Base-by-base conservation (phyloP, 92 coral and sea anemone genomes). In the Montipora capitata region DNA sequence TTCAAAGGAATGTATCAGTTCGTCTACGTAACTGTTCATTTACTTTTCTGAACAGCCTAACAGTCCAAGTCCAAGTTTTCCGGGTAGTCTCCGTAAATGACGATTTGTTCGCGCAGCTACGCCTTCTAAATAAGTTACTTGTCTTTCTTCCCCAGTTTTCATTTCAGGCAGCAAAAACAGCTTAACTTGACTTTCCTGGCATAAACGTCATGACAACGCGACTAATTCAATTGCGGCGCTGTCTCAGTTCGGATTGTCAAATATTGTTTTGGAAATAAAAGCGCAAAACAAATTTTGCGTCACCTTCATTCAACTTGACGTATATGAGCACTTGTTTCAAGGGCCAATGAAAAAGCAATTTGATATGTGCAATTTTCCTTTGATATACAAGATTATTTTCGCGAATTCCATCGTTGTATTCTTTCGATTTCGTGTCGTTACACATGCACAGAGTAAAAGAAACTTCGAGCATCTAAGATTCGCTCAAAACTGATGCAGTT, bases 351-450 rank as follows among this genome's bases (percentile, higher is more conserved):
- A 67, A 80, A 63, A 27, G 57, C 65, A 18, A 68, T 80, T 68
- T 68, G 43, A 49, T 72, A 52, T 44, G 77, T 68, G 4, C 27
- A 17, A n/a, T 48, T 45, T 44, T 45, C 77, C n/a, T 72, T 45
- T 27, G 12, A 20, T 27, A 16, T 41, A 67, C 75, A 68, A n/a
- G 51, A 80, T 48, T 39, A 14, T 9, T 45, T 49, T 51, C 5
- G 68, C 16, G 77, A 68, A 81, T 81, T 68, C 85, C 85, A 17
- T 10, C 4, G 68, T 67, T 69, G 74, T 74, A 45, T 74, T 41
- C 43, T 16, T 15, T 69, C 66, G 51, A 7, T 68, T 68, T 68
- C 41, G 54, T 43, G 40, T 39, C 41, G 38, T 6, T 14, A 3
- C 9, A n/a, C 61, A 54, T 54, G 12, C 68, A 45, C 48, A 14